Conservation (phyloP, 2,113 vertebrate genomes). For the Podarcis raffonei region DNA sequence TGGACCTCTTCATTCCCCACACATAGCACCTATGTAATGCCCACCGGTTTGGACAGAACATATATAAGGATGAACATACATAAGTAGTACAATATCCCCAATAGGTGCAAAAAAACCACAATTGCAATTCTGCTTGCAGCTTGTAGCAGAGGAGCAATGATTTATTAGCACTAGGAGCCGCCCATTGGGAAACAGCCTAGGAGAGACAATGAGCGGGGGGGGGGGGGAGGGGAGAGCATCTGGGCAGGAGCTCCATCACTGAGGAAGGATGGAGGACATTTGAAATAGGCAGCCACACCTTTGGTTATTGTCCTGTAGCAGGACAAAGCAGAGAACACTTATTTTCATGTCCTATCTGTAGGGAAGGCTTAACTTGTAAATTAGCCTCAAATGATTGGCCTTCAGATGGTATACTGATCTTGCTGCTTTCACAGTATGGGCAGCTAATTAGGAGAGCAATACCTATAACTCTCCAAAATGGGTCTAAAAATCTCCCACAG, state of each 20-base stretch:
- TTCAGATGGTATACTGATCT: background rate
- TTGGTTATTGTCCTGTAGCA: background rate
- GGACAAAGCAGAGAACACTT: background rate
- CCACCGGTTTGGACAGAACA: background rate
- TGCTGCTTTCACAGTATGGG: constrained; percentile 25
- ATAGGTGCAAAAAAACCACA: background rate
- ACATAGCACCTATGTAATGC: background rate
- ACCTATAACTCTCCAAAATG: constrained; percentile 2
- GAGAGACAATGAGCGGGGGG: background rate
- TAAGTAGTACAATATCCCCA: background rate
- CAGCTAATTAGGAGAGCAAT: constrained; percentile 30
- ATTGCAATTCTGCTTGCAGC: background rate
- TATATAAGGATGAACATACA: background rate
- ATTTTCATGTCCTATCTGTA: background rate
- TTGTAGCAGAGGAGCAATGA: background rate
- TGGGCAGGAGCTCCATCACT: background rate
- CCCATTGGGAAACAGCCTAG: background rate
- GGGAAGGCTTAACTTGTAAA: constrained; percentile 21
- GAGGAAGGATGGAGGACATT: background rate
- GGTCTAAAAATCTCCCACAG: background rate
- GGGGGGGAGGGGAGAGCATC: background rate
- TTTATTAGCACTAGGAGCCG: background rate
- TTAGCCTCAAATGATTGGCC: background rate
- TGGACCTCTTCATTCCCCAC: too few relatives aligned
- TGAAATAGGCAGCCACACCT: background rate